Evolutionary conservation across 2,797 vertebrate genomes (phyloP).

Genomic region (Pyrocephalus nanus): DNA sequence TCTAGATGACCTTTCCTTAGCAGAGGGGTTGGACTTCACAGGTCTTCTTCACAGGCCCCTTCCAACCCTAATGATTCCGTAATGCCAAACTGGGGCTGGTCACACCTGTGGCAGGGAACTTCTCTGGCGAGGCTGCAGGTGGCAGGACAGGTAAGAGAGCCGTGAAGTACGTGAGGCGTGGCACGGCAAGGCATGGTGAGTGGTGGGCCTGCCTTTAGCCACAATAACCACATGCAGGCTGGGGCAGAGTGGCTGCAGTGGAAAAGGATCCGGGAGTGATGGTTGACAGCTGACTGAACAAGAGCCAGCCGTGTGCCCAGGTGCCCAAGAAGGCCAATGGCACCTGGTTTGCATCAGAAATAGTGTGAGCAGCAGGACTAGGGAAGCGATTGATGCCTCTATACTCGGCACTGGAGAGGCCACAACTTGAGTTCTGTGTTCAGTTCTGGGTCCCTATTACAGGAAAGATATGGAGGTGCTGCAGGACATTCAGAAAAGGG

Average conservation of each 20-base stretch:
- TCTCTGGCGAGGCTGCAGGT: not conserved
- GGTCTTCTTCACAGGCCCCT: not conserved
- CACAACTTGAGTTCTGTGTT: no score
- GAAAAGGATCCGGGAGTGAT: not conserved
- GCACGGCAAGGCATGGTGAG: rapidly evolving
- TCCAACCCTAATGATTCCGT: not conserved
- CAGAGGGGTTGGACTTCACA: rapidly evolving
- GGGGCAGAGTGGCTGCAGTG: not conserved
- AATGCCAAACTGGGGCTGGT: not conserved
- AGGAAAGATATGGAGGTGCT: not conserved
- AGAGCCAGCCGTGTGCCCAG: not conserved
- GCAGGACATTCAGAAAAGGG: not conserved
- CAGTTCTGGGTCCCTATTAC: no score
- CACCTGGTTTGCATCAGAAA: not conserved
- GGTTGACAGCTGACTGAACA: not conserved
- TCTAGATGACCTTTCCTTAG: not conserved
- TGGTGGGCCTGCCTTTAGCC: not conserved
- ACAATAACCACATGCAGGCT: not conserved
- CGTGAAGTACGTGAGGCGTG: not conserved
- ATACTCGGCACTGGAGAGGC: rapidly evolving
- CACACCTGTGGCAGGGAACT: not conserved
- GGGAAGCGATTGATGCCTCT: rapidly evolving
- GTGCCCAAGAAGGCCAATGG: not conserved
- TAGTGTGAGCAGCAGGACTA: not conserved
- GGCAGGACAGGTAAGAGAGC: not conserved